phyloP scores from a whole-genome alignment of 1,140 invertebrate species.

The Calycopis cecrops region DNA sequence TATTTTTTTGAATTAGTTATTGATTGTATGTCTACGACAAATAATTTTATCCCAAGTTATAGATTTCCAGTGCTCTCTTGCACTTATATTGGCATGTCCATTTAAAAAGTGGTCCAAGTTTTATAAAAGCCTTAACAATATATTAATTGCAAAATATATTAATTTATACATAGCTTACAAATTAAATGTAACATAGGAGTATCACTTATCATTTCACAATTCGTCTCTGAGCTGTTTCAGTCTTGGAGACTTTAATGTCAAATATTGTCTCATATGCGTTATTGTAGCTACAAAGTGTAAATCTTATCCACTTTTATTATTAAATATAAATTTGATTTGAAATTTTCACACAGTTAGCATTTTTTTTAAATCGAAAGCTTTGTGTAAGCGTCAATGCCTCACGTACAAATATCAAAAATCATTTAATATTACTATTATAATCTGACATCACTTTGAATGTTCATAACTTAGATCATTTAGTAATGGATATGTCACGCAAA shows the following conservation, averaged over 20 bases:
- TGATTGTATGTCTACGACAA: no score
- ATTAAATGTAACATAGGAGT: neutral
- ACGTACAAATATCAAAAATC: conserved; percentile 8
- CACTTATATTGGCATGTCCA: no score
- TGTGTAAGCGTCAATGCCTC: conserved; percentile 5
- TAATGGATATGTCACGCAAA: no score
- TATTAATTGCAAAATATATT: conserved; percentile 4
- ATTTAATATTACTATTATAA: conserved; percentile 7
- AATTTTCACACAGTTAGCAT: no score
- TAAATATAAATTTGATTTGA: no score
- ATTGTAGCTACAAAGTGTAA: no score
- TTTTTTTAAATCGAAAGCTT: neutral
- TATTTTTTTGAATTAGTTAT: no score
- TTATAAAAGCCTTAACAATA: neutral
- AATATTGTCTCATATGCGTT: neutral
- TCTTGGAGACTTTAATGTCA: conserved; percentile 7
- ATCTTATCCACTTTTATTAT: no score
- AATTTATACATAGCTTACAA: conserved; percentile 4
- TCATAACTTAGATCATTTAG: neutral
- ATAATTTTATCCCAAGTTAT: no score
- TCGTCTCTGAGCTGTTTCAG: conserved; percentile 7
- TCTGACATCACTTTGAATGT: conserved; percentile 4
- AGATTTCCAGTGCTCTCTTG: no score
- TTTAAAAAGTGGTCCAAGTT: no score
- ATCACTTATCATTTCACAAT: neutral